phyloP scores from a whole-genome alignment of 2,797 vertebrate genomes.

The Danio albolineatus region DNA sequence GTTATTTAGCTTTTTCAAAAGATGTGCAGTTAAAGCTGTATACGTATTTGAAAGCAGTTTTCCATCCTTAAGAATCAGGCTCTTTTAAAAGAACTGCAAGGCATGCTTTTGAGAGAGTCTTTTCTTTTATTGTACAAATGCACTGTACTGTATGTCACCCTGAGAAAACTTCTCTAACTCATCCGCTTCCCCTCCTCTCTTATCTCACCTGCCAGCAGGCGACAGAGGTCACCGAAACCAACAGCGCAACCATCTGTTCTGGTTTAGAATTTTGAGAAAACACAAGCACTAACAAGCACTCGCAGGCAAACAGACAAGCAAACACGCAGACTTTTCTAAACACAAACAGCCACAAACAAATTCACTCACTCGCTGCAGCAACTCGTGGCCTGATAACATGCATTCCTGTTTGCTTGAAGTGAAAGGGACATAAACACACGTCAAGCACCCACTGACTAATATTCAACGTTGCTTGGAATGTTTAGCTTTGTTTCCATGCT shows the following conservation, averaged over 20 bases:
- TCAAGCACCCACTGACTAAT: slow-evolving; percentile 17
- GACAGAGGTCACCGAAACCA: slow-evolving; percentile 59
- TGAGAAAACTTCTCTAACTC: background rate
- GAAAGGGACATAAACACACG: slow-evolving; percentile 30
- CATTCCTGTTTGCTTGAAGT: background rate
- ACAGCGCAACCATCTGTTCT: slow-evolving; percentile 58
- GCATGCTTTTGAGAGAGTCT: background rate
- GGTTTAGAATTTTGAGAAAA: slow-evolving; percentile 21
- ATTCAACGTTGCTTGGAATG: background rate
- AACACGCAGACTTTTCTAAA: slow-evolving; percentile 19
- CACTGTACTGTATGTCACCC: background rate
- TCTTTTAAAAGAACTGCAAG: background rate
- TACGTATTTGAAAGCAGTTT: background rate
- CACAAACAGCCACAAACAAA: slow-evolving; percentile 11
- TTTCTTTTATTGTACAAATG: background rate
- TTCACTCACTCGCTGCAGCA: background rate
- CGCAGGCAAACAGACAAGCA: slow-evolving; percentile 19
- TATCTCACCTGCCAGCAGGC: slow-evolving; percentile 43
- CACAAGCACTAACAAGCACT: slow-evolving; percentile 18
- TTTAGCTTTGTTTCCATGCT: background rate
- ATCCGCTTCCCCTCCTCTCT: slow-evolving; percentile 9
- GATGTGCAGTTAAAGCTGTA: background rate
- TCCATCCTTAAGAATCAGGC: background rate
- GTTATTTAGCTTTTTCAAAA: background rate
- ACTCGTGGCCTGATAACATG: background rate